Evolutionary conservation across 53 echinoderm and acorn worm genomes (phyloP).

Genomic region (Arbacia lixula): DNA sequence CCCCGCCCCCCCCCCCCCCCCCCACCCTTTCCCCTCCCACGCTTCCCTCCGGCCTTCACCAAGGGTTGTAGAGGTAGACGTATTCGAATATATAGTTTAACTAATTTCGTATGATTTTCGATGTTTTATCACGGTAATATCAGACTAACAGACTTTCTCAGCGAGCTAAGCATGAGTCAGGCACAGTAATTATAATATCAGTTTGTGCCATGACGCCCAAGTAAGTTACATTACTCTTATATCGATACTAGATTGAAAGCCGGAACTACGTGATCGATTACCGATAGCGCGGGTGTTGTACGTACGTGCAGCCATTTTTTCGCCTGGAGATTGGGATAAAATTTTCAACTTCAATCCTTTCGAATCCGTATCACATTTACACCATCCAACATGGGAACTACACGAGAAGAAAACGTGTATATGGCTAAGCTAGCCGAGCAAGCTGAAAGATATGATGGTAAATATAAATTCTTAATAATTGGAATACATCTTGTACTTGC

Average conservation of each 20-base stretch:
- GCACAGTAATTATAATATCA: too few relatives aligned
- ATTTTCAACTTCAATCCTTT: constrained; percentile 8
- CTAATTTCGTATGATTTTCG: too few relatives aligned
- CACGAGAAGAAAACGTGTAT: constrained; percentile 85
- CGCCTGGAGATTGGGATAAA: neutral
- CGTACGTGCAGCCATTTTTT: constrained; percentile 31
- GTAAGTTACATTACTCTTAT: too few relatives aligned
- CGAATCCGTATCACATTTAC: constrained; percentile 8
- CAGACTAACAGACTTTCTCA: too few relatives aligned
- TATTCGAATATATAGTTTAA: too few relatives aligned
- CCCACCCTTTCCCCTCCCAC: neutral
- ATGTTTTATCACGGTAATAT: too few relatives aligned
- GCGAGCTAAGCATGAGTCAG: too few relatives aligned
- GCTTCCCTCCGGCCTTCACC: too few relatives aligned
- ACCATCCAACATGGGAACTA: constrained; percentile 60
- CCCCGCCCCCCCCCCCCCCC: neutral
- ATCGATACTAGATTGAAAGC: neutral
- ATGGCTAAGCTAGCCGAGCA: constrained; percentile 98
- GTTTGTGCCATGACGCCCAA: too few relatives aligned
- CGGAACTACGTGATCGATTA: constrained; percentile 56
- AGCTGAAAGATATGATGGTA: constrained; percentile 99
- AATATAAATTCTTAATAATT: constrained; percentile 16
- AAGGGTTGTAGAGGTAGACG: too few relatives aligned
- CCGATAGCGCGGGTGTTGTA: constrained; percentile 42
- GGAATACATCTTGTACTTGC: constrained; percentile 8